A percentile compares a stretch with the other conserved stretches of the same genome.
These are phyloP conservation scores for Isaurus tuberculatus DNA, from an alignment of 92 coral and sea anemone genomes.

Conservation along the genomic window DNA sequence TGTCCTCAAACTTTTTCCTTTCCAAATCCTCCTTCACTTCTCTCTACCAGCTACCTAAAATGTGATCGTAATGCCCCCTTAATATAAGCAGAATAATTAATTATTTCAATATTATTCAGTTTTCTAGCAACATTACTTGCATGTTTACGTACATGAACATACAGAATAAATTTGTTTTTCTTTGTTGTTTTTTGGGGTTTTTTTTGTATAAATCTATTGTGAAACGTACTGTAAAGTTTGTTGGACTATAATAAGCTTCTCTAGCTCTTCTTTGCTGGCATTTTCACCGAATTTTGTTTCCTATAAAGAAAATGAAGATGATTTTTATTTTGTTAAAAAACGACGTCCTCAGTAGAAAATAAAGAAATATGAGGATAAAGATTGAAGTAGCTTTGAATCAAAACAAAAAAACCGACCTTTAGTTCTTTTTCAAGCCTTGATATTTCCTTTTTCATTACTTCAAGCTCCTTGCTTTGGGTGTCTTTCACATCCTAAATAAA, in stretches of 20 bases:
- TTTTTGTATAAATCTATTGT: neutral
- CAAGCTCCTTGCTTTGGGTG: slow-evolving; percentile 21
- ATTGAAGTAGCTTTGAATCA: neutral
- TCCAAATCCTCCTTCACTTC: too few relatives aligned
- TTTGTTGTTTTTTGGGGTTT: too few relatives aligned
- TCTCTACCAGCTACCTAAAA: too few relatives aligned
- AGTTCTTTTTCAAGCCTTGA: slow-evolving; percentile 26
- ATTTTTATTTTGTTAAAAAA: neutral
- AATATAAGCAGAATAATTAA: too few relatives aligned
- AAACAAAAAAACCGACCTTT: slow-evolving; percentile 10
- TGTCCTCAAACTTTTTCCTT: too few relatives aligned
- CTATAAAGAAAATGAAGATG: neutral
- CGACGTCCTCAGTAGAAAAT: neutral
- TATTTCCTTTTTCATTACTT: neutral
- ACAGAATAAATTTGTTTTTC: too few relatives aligned
- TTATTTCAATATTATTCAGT: too few relatives aligned
- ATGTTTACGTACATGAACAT: too few relatives aligned
- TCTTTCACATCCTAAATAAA: slow-evolving; percentile 20
- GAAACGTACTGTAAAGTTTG: slow-evolving; percentile 36
- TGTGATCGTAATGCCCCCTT: too few relatives aligned
- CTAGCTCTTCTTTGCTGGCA: slow-evolving; percentile 15
- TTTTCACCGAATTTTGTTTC: slow-evolving; percentile 6
- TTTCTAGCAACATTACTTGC: too few relatives aligned
- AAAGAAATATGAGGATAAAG: neutral
- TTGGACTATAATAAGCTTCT: slow-evolving; percentile 19